phyloP scores from a whole-genome alignment of 2,888 invertebrate genomes.

The Melanostoma mellinum region DNA sequence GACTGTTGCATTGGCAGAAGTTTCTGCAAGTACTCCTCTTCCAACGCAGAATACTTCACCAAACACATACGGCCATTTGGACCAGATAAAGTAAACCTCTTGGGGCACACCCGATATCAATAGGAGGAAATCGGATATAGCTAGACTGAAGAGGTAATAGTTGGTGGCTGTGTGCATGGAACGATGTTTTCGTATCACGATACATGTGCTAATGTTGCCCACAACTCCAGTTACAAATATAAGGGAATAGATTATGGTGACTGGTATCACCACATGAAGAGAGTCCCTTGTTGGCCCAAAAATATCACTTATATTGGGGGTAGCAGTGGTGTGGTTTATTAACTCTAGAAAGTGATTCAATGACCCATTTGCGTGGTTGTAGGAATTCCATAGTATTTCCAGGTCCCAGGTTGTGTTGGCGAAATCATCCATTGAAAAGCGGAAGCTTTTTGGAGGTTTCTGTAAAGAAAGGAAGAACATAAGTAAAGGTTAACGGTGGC shows the following conservation, averaged over 20 bases:
- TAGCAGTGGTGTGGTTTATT: conserved; percentile 47
- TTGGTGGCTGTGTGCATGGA: conserved; percentile 92
- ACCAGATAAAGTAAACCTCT: conserved; percentile 91
- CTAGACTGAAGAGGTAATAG: conserved; percentile 92
- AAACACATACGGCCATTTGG: conserved; percentile 89
- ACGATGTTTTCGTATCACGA: conserved; percentile 91
- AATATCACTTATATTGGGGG: conserved; percentile 58
- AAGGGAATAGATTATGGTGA: conserved; percentile 89
- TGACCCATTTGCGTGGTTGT: conserved; percentile 46
- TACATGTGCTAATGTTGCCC: conserved; percentile 92
- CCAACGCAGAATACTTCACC: conserved; percentile 91
- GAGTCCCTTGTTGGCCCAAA: conserved; percentile 86
- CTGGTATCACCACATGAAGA: conserved; percentile 85
- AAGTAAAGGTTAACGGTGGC: neutral
- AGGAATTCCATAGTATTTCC: conserved; percentile 51
- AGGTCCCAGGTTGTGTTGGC: conserved; percentile 60
- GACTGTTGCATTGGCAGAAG: conserved; percentile 90
- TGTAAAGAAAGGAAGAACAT: conserved; percentile 42
- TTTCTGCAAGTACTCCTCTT: conserved; percentile 90
- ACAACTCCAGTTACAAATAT: conserved; percentile 91
- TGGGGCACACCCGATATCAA: conserved; percentile 87
- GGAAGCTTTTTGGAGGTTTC: neutral
- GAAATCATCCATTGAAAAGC: conserved; percentile 55
- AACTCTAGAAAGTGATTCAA: conserved; percentile 48
- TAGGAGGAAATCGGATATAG: conserved; percentile 91